A percentile compares a stretch with the other conserved stretches of the same genome.
phyloP scores from a whole-genome alignment of 2,113 vertebrate species.

The Casuarius casuarius region DNA sequence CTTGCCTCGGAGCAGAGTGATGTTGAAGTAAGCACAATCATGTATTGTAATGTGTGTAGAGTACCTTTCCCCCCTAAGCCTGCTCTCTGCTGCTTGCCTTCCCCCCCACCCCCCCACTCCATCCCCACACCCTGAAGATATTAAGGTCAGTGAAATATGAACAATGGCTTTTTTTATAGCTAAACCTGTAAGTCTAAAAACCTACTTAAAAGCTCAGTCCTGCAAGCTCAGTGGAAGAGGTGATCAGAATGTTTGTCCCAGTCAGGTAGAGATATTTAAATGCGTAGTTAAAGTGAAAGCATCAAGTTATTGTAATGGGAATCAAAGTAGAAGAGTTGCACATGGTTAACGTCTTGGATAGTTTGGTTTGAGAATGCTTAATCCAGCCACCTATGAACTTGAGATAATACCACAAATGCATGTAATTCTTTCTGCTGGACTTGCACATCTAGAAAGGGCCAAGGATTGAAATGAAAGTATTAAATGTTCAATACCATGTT shows the following conservation, averaged over 20 bases:
- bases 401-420: not conserved
- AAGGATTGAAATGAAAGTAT: not conserved
- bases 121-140: not conserved
- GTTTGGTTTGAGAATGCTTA: not conserved
- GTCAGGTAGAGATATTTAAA: not conserved
- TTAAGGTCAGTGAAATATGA: slow-evolving; percentile 36
- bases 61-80: not conserved
- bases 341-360: not conserved
- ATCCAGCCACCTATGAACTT: rapidly evolving
- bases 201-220: not conserved
- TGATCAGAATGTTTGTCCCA: not conserved
- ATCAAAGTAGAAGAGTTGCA: not conserved
- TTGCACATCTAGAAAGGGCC: not conserved
- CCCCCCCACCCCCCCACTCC: no score
- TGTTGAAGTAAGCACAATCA: slow-evolving; percentile 22
- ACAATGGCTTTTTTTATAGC: slow-evolving; percentile 16
- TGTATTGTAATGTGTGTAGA: not conserved
- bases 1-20: not conserved
- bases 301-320: not conserved
- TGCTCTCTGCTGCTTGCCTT: not conserved
- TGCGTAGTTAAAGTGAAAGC: not conserved
- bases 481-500: not conserved
- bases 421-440: not conserved
- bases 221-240: not conserved
- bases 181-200: not conserved